phyloP scores from a whole-genome alignment of 2,113 vertebrate species.

The Nothobranchius furzeri region DNA sequence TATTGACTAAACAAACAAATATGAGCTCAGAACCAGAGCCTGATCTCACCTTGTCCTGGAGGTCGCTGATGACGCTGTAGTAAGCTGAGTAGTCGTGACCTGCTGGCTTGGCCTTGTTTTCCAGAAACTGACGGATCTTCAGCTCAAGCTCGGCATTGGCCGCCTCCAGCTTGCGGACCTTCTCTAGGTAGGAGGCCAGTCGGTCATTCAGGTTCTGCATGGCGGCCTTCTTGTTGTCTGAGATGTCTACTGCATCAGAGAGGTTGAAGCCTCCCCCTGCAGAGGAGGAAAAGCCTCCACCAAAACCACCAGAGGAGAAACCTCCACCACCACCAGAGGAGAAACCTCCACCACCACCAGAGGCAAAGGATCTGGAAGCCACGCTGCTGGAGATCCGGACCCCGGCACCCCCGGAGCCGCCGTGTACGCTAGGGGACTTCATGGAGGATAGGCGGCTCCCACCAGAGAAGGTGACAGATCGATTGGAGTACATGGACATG shows the following conservation, averaged over 20 bases:
- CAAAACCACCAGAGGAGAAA: neutral
- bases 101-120: constrained; percentile 43
- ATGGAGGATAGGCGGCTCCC: neutral
- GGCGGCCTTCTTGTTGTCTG: constrained; percentile 70
- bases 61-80: constrained; percentile 61
- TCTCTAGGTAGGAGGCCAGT: constrained; percentile 75
- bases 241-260: constrained; percentile 18
- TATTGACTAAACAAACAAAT: neutral
- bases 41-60: constrained; percentile 72
- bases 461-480: neutral
- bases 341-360: constrained; percentile 9
- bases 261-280: constrained; percentile 44
- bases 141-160: constrained; percentile 76
- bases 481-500: constrained; percentile 20
- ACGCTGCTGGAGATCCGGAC: constrained; percentile 51
- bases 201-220: constrained; percentile 83
- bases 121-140: constrained; percentile 76
- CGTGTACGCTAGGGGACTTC: constrained; percentile 49
- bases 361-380: constrained; percentile 24
- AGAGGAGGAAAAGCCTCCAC: neutral
- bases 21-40: constrained; percentile 1
- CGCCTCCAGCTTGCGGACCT: constrained; percentile 74
- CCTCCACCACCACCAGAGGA: constrained; percentile 7
- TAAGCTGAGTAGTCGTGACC: constrained; percentile 63
- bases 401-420: constrained; percentile 29